Base-by-base conservation (phyloP, 2,888 invertebrate genomes). In the Eueremaeus valkanovi region DNA sequence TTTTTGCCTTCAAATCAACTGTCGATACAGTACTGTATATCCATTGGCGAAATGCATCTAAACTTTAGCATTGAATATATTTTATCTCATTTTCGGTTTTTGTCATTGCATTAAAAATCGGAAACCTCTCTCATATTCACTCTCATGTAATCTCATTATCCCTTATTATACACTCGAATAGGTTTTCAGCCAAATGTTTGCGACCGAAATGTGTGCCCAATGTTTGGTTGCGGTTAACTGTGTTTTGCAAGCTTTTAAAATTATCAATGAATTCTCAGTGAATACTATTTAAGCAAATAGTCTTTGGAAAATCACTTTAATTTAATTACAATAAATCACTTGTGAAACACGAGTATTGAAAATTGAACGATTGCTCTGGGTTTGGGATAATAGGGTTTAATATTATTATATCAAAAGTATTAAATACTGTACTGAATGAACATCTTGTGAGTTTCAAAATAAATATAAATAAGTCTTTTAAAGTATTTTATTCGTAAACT, bases 131-230 rank as follows among this genome's bases (percentile, higher is more conserved):
- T 66, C 29, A 21, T 24, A 27, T 31, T 42, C 29, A 24, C 45
- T 70, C 40, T 16, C 16, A 21, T 70, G 27, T 70, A 70, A 70
- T 70, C 70, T 70, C 42, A 70, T 70, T 70, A 70, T 70, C 27
- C 18, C 70, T 45, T 45, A 45, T 42, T 70, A 70, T 42, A 70
- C 70, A 70, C 70, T 70, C 45, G 27, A 70, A 18, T 70, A 27
- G 18, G 16, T 70, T 42, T 63, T 21, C n/a, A 63, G 31, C 27
- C 68, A 33, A 63, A 63, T 63, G 63, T 33, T 33, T 18, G 21
- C 66, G 13, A 9, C 16, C 13, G 6, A 58, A 45, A 45, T 3
- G 45, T 45, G 16, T 45, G 45, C 16, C 45, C 3, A 45, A 45
- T 18, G 45, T 16, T 45, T 31, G 16, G 13, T 58, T 58, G 58